Base-by-base conservation (phyloP, 1,140 invertebrate species). In the Agrilus planipennis region DNA sequence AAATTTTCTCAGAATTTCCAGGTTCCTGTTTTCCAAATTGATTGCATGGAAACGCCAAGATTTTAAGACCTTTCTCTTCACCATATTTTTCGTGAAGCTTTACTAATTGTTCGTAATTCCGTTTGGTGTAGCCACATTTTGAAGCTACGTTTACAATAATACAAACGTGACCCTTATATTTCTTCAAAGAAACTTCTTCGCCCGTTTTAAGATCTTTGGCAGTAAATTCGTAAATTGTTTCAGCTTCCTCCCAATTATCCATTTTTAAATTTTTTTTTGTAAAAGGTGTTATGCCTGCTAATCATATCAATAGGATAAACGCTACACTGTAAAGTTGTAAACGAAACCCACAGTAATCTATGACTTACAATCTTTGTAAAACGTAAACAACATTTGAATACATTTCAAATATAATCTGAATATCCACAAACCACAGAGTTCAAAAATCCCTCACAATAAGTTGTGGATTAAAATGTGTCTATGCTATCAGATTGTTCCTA, bases 91-190 rank as follows among this genome's bases (percentile, higher is more conserved):
- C 70, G 54, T 86, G 77, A 4, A 91, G 55, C 34, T 75, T 65
- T 16, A 77, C 76, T 10, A 91, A 62, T 53, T 84, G 74, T 46
- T 73, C 72, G 60, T 91, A 90, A 61, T 91, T 85, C 10, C 63
- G 72, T 16, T 79, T 72, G 6, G 88, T 89, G 29, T 80, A 70
- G 2, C 86, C 85, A 66, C 89, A 92, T 49, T 86, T 71, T 18
- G 84, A 88, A 1, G 89, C 88, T 14, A 90, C 87, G 60, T 92
- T 91, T 0, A 89, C 85, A 28, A 91, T 76, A 14, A 92, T 62
- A 3, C 76, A 61, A 2, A 85, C 79, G 48, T 78, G 68, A 1
- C 73, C 79, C 50, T 70, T 72, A 57, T 84, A 89, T 56, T 82
- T 81, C 7, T 77, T 73, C 39, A 89, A 53, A 0, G 76, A 70